Conservation (phyloP, 2,888 invertebrate species). For the Latrodectus elegans region DNA sequence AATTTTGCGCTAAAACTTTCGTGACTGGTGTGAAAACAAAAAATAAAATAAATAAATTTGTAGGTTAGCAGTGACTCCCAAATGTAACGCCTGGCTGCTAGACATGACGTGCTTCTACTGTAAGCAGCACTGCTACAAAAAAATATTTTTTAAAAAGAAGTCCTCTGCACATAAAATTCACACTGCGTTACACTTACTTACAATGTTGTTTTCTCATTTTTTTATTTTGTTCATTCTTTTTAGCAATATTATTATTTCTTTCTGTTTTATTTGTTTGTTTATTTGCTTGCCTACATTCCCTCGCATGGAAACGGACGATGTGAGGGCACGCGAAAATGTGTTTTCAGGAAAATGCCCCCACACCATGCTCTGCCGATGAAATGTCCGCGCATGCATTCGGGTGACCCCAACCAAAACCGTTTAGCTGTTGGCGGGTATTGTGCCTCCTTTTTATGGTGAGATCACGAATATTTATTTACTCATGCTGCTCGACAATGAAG, state of each 20-base stretch:
- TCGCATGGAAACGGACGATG: slow-evolving; percentile 24
- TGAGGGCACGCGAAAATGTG: slow-evolving; percentile 8
- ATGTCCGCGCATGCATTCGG: slow-evolving; percentile 1
- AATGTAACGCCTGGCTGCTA: slow-evolving; percentile 39
- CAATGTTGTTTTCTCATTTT: slow-evolving; percentile 9
- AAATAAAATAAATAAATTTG: slow-evolving; percentile 27
- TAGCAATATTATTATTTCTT: slow-evolving; percentile 3
- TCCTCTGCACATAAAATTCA: slow-evolving; percentile 20
- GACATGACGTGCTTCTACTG: slow-evolving; percentile 24
- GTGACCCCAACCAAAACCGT: slow-evolving; percentile 37
- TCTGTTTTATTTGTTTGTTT: not conserved
- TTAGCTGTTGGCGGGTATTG: not conserved
- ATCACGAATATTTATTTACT: slow-evolving; percentile 5
- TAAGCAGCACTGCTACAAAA: slow-evolving; percentile 21
- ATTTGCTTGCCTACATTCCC: not conserved
- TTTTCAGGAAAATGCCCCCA: slow-evolving; percentile 32
- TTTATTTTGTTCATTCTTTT: slow-evolving; percentile 17
- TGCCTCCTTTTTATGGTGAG: not conserved
- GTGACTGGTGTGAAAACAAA: not conserved
- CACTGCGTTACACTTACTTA: slow-evolving; percentile 30
- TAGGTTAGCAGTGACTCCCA: slow-evolving; percentile 56
- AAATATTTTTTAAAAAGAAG: slow-evolving; percentile 26
- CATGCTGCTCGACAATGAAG: not conserved
- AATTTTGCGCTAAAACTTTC: not conserved
- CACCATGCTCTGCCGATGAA: not conserved